Base-by-base conservation (phyloP, 2,113 vertebrate species). In the Orthonyx spaldingii region DNA sequence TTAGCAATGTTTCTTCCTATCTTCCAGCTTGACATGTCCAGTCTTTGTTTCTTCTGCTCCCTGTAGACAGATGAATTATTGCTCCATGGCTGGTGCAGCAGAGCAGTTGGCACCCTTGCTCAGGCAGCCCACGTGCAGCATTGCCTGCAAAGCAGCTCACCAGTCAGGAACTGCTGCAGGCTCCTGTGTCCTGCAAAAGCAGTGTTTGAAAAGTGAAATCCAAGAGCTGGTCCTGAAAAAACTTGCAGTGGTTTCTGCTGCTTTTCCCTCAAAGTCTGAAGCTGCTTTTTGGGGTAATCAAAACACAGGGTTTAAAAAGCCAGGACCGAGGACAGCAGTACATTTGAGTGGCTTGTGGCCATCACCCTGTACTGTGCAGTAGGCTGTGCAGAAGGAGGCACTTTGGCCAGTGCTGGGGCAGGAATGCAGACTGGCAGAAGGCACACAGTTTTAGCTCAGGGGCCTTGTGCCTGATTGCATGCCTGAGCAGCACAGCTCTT, bases 261-360 rank as follows among this genome's bases (percentile, higher is more conserved):
- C 47, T 78, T 63, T 68, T 27, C 42, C 26, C n/a, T 87, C 56
- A 11, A 47, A 75, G 47, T 52, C 22, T 46, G 35, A 77, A 85
- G n/a, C 44, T 75, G 28, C 39, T 78, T 65, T 65, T 75, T 13
- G 7, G 28, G 39, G 27, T 70, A 39, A 35, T 57, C 33, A 21
- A 55, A 90, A 56, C 3, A 8, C 55, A 26, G 49, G 8, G 17
- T 77, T 69, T 44, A 16, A 92, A 74, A 89, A 52, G 23, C 49
- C 0, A 0, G 33, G 49, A 32, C 23, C 0, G 0, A 69, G 56
- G 49, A 20, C 13, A 46, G 72, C 5, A 2, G 26, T 76, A 35
- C 6, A 1, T 70, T 69, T 33, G 33, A 35, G 44, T 23, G 72
- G 46, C 26, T 46, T 41, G 41, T 50, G 75, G 78, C 16, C 60